phyloP scores from a whole-genome alignment of 2,797 vertebrate genomes.

The Rhabdomys pumilio region DNA sequence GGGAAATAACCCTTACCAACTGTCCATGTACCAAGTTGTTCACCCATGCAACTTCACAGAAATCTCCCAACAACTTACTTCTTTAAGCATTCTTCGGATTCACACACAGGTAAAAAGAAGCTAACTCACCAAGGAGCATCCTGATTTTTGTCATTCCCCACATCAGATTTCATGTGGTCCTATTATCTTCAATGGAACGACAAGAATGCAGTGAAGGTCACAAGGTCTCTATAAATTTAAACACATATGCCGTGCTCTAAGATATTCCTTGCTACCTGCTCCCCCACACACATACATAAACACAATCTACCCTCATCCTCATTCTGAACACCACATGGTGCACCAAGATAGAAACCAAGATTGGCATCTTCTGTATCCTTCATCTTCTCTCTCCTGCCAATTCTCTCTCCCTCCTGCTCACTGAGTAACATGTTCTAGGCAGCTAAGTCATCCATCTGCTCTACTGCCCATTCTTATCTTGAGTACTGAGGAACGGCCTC shows the following conservation, averaged over 20 bases:
- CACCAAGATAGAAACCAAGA: not conserved
- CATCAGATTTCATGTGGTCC: rapidly evolving
- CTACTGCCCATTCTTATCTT: not conserved
- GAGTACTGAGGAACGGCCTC: too few relatives aligned
- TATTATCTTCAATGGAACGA: rapidly evolving
- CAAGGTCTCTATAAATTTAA: too few relatives aligned
- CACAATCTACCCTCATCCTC: not conserved
- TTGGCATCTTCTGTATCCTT: rapidly evolving
- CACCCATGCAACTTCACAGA: not conserved
- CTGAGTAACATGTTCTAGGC: not conserved
- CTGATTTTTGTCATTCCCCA: not conserved
- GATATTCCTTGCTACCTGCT: not conserved
- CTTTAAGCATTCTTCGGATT: not conserved
- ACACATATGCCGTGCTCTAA: rapidly evolving
- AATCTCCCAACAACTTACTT: not conserved
- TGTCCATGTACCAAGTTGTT: too few relatives aligned
- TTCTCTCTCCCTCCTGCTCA: not conserved
- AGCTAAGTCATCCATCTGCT: not conserved
- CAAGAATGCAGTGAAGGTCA: not conserved
- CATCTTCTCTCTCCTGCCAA: not conserved
- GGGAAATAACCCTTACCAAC: not conserved
- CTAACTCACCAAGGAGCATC: rapidly evolving
- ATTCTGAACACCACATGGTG: not conserved
- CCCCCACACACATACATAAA: not conserved
- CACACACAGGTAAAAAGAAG: not conserved